Evolutionary conservation across 2,113 vertebrate species (phyloP).

Genomic region (Mormyrus iriodes): DNA sequence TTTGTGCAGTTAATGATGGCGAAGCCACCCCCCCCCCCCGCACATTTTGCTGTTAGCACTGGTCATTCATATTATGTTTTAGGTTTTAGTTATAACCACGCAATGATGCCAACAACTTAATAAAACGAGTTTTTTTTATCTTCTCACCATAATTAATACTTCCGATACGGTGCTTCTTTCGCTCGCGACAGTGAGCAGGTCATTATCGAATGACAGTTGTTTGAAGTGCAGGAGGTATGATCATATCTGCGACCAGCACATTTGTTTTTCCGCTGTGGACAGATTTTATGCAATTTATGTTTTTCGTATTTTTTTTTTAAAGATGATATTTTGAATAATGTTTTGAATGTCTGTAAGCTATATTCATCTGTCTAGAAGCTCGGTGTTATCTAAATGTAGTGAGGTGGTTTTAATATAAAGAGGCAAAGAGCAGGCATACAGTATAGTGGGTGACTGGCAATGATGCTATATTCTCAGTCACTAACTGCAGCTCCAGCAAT

Average conservation of each 20-base stretch:
- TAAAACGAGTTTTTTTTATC: background rate
- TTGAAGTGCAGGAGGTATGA: background rate
- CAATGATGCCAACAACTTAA: background rate
- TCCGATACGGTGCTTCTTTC: background rate
- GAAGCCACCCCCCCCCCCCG: too few species aligned
- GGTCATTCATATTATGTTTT: background rate
- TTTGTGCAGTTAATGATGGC: too few species aligned
- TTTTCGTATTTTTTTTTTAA: background rate
- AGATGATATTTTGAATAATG: background rate
- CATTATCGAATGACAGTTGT: background rate
- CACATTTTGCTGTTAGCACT: background rate
- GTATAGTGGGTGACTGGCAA: background rate
- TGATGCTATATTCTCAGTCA: background rate
- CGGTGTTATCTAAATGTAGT: background rate
- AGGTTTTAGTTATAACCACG: background rate
- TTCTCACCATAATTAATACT: background rate
- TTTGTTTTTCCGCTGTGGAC: background rate
- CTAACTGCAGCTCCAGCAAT: background rate
- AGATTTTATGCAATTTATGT: background rate
- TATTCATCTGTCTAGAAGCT: background rate
- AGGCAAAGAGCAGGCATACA: background rate
- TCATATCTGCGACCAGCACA: background rate
- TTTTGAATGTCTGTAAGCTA: background rate
- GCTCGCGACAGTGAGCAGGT: background rate
- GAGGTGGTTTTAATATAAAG: background rate